A percentile compares a stretch with the other conserved stretches of the same genome.
These are phyloP conservation scores for Ethmia dodecea DNA, from an alignment of 2,888 invertebrate species.

Conservation along the genomic window DNA sequence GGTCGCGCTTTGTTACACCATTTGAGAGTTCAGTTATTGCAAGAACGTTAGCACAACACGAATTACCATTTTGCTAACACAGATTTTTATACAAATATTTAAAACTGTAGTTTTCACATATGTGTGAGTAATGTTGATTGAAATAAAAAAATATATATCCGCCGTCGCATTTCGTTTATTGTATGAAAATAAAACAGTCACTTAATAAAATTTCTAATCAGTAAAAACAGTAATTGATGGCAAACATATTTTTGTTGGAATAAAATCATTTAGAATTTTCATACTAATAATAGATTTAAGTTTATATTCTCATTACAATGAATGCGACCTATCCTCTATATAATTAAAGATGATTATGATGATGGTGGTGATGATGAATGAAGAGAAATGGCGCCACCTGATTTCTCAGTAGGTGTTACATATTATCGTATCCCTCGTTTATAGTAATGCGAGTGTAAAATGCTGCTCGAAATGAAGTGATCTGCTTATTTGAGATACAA, in stretches of 20 bases:
- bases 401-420: conserved; percentile 42
- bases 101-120: too few species aligned
- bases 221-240: not conserved
- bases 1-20: too few species aligned
- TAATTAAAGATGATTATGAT: conserved; percentile 40
- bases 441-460: conserved; percentile 33
- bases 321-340: conserved; percentile 73
- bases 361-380: conserved; percentile 31
- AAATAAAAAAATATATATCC: conserved; percentile 52
- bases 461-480: conserved; percentile 47
- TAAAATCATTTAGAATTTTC: conserved; percentile 11
- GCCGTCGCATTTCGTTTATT: conserved; percentile 75
- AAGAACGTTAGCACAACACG: too few species aligned
- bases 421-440: conserved; percentile 40
- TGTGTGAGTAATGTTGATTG: too few species aligned
- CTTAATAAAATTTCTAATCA: conserved; percentile 12
- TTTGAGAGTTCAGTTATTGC: too few species aligned
- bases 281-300: conserved; percentile 15
- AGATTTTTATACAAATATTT: too few species aligned
- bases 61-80: too few species aligned
- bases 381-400: conserved; percentile 53
- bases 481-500: conserved; percentile 42
- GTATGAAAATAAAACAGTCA: conserved; percentile 56
- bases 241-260: too few species aligned
- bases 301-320: conserved; percentile 58